These are phyloP conservation scores for Dinomys branickii DNA, from an alignment of 2,113 vertebrate species.

Conservation along the genomic window DNA sequence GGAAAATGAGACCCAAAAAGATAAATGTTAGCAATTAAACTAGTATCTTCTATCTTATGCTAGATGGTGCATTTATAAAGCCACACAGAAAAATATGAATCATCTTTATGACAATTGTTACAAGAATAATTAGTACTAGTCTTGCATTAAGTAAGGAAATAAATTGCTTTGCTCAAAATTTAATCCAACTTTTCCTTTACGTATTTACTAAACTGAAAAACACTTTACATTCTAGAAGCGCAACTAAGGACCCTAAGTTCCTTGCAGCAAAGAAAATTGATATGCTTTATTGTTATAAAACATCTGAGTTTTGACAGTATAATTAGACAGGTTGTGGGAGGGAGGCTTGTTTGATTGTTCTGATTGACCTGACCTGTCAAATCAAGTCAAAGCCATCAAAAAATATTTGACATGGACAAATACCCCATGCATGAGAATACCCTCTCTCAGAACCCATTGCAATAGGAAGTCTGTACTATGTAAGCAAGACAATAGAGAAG, in stretches of 20 bases:
- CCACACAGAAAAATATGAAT: conserved; percentile 80
- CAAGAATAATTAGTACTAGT: conserved; percentile 80
- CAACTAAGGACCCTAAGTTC: conserved; percentile 26
- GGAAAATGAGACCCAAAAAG: conserved; percentile 77
- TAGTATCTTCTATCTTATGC: conserved; percentile 76
- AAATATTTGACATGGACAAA: conserved; percentile 63
- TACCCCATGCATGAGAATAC: neutral
- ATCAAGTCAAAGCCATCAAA: conserved; percentile 75
- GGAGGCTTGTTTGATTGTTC: conserved; percentile 64
- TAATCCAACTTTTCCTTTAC: conserved; percentile 73
- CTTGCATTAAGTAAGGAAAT: conserved; percentile 78
- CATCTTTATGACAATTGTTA: conserved; percentile 82
- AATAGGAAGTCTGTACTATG: neutral
- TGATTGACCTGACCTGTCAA: conserved; percentile 73
- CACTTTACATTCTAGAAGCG: conserved; percentile 53
- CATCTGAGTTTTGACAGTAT: conserved; percentile 58
- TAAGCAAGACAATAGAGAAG: neutral
- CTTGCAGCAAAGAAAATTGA: conserved; percentile 71
- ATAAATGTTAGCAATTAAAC: conserved; percentile 83
- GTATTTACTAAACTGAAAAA: conserved; percentile 60
- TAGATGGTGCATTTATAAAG: conserved; percentile 80
- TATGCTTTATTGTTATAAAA: conserved; percentile 64
- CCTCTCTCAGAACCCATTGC: neutral
- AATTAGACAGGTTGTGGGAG: conserved; percentile 55
- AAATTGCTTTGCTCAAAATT: conserved; percentile 79